Conservation (phyloP, 2,797 vertebrate genomes). For the Varecia variegata region DNA sequence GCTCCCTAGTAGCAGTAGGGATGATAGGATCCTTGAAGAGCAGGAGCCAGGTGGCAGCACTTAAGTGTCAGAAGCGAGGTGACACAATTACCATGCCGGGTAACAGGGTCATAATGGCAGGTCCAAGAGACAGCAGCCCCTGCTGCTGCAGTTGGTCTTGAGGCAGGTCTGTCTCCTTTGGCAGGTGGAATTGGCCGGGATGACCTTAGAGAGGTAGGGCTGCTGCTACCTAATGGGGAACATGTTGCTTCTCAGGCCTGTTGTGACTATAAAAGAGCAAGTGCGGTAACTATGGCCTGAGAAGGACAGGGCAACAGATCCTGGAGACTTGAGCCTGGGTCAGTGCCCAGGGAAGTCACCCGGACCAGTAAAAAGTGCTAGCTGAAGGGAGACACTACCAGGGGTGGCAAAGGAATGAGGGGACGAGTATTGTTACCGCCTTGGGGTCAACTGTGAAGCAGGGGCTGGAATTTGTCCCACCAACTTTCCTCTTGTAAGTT, state of each 20-base stretch:
- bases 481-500: neutral
- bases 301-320: neutral
- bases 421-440: too few relatives aligned
- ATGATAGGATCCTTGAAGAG: neutral
- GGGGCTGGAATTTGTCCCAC: neutral
- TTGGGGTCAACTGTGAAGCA: neutral
- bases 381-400: neutral
- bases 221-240: neutral
- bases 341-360: neutral
- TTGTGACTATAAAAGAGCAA: neutral
- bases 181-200: neutral
- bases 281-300: neutral
- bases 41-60: neutral
- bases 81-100: neutral
- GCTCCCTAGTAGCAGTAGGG: neutral
- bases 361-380: neutral
- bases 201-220: neutral
- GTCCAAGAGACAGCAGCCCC: neutral
- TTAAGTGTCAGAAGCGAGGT: neutral
- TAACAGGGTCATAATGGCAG: neutral
- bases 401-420: neutral
- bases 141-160: neutral
- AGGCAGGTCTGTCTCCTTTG: neutral
- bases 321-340: neutral
- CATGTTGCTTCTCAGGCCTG: neutral